phyloP scores from a whole-genome alignment of 2,888 invertebrate species.

The Julus scandinavius region DNA sequence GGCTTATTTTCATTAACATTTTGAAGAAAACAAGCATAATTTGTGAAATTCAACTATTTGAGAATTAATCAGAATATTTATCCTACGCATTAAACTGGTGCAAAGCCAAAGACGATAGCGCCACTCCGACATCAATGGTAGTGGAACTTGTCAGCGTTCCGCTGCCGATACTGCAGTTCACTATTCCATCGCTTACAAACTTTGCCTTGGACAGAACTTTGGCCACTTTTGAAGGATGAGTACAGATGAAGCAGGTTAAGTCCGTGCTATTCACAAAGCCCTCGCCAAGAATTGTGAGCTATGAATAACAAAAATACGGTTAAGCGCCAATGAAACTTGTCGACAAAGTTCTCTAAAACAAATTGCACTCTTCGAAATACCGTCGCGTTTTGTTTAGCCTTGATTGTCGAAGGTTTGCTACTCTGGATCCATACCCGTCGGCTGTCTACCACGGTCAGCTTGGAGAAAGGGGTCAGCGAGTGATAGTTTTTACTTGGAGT shows the following conservation, averaged over 20 bases:
- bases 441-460: constrained; percentile 44
- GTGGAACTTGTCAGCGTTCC: background rate
- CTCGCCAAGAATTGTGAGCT: constrained; percentile 30
- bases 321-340: background rate
- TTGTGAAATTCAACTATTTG: no score
- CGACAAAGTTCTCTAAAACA: background rate
- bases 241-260: background rate
- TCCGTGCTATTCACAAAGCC: constrained; percentile 48
- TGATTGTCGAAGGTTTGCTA: background rate
- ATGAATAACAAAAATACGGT: background rate
- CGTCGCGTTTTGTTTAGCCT: background rate
- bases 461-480: constrained; percentile 22
- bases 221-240: constrained; percentile 30
- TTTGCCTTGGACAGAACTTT: background rate
- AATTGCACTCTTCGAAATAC: background rate
- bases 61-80: background rate
- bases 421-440: constrained; percentile 12
- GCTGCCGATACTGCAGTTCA: constrained; percentile 5
- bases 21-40: no score
- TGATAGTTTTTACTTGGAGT: background rate
- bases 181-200: constrained; percentile 16
- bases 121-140: constrained; percentile 49
- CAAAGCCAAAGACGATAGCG: background rate
- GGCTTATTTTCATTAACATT: no score
- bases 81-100: constrained; percentile 45